Conservation (phyloP, 2,797 vertebrate species). For the Hippopotamyrus pictus region DNA sequence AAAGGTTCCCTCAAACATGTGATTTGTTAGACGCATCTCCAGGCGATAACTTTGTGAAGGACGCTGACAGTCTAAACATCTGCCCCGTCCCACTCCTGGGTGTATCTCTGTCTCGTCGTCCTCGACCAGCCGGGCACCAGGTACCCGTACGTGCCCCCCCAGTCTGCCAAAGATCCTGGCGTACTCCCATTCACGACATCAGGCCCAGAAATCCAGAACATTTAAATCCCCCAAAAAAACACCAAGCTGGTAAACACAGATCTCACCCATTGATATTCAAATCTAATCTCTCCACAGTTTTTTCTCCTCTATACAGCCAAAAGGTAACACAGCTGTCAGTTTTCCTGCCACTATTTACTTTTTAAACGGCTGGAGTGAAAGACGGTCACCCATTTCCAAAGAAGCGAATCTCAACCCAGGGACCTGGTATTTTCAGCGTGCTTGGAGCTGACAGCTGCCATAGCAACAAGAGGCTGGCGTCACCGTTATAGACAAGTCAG, state of each 20-base stretch:
- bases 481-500: not conserved
- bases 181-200: no score
- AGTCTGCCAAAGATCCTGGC: not conserved
- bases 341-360: slow-evolving; percentile 1
- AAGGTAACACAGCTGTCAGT: not conserved
- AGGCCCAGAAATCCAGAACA: not conserved
- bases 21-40: not conserved
- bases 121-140: not conserved
- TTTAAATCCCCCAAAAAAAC: not conserved
- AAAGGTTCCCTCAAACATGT: not conserved
- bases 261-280: slow-evolving; percentile 16
- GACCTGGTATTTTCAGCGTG: not conserved
- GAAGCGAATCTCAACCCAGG: not conserved
- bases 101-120: not conserved
- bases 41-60: not conserved
- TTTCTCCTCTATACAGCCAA: not conserved
- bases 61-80: not conserved
- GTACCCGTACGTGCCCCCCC: not conserved
- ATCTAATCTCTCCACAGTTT: not conserved
- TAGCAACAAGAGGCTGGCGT: not conserved
- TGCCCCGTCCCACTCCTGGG: not conserved
- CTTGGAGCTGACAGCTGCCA: not conserved
- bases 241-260: not conserved
- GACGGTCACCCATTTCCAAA: not conserved
- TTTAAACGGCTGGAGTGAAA: not conserved